Percentiles rank a stretch among this genome's conserved stretches.
These are phyloP conservation scores for Leptopterna dolabrata DNA, from an alignment of 2,888 invertebrate genomes.

Conservation along the genomic window DNA sequence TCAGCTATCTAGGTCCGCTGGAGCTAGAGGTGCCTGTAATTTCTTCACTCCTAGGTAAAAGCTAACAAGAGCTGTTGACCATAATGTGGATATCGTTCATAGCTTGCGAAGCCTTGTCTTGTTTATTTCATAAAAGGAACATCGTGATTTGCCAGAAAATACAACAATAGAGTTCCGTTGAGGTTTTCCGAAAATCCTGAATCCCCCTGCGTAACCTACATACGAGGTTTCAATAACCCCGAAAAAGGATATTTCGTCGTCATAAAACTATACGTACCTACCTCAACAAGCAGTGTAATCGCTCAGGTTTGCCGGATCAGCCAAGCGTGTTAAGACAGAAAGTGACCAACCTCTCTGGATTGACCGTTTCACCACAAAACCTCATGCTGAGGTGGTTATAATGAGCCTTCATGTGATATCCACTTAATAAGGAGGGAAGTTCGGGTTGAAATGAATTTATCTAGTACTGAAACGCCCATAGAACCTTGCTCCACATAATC, in stretches of 20 bases:
- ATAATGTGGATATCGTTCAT: neutral
- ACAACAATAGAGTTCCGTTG: neutral
- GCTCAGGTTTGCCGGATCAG: neutral
- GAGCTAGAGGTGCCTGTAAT: too few species aligned
- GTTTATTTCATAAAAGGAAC: neutral
- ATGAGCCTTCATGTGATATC: neutral
- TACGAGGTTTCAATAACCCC: neutral
- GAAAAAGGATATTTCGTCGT: neutral
- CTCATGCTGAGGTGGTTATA: neutral
- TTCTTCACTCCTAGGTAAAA: too few species aligned
- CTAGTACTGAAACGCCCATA: neutral
- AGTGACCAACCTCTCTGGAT: neutral
- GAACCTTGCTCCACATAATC: neutral
- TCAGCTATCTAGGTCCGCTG: too few species aligned
- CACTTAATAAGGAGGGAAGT: neutral
- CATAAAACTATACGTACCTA: neutral
- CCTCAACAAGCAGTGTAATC: neutral
- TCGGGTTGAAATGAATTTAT: neutral
- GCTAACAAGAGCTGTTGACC: neutral
- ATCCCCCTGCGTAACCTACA: neutral
- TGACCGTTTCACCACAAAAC: neutral
- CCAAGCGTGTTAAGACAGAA: neutral
- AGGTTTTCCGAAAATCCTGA: neutral
- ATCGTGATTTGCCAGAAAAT: neutral
- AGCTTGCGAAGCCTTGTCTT: neutral